Evolutionary conservation across 2,888 invertebrate species (phyloP), one percentile per base, ranked within the genome.

Genomic region (Melolontha melolontha): DNA sequence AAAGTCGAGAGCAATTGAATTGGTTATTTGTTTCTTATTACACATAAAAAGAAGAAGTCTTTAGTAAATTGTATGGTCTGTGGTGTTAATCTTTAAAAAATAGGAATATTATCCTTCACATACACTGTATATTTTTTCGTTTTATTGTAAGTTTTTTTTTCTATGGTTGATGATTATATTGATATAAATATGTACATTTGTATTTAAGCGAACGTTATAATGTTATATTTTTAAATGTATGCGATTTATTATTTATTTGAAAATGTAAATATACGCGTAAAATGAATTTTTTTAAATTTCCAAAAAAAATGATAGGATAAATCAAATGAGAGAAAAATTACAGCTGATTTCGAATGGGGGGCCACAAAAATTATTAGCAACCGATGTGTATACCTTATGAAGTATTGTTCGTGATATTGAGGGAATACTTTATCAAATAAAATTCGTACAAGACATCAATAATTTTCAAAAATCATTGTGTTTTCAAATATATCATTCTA

Each of bases 61-160:
- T 62, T 62, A 62, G 59, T 62, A 62, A 62, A 62, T 62, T 62
- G 59, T 62, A 62, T 62, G 59, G 59, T 62, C 59, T 16, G 59
- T 62, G 59, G 59, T 47, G 42, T 62, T 62, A 62, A 62, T 62
- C 40, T 62, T 62, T 22, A 57, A 57, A 47, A 47, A 47, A 47
- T 62, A 59, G 59, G 5, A 47, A 62, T 62, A 47, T 54, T 62
- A 62, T 47, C 59, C 47, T 62, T 62, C 40, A 47, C 59, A 16
- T 17, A 47, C 42, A 29, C 59, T 62, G 59, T 62, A 47, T 59
- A 59, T 47, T 59, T 47, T 47, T 47, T 12, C 42, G 40, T 47
- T 62, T 47, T 62, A 47, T 62, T 27, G 16, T 62, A 47, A 39
- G 47, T 62, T 47, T 62, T 34, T 34, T 34, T 62, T 62, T 62